Conservation (phyloP, 2,797 vertebrate species). For the Lutjanus argentimaculatus region DNA sequence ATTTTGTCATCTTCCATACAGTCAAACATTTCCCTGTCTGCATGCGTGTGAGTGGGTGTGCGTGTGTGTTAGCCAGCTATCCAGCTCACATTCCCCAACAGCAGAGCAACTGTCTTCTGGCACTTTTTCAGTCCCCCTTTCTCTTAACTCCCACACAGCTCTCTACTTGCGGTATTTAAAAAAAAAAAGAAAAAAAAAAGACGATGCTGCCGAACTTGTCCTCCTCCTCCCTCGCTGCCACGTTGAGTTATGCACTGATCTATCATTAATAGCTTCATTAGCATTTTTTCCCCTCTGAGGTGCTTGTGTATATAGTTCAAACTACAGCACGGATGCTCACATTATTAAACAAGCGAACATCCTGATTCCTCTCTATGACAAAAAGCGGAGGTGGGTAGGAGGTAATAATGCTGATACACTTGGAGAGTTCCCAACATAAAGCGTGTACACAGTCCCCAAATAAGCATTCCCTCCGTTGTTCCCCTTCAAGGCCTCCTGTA, state of each 20-base stretch:
- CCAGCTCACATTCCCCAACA: conserved; percentile 49
- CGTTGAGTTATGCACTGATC: conserved; percentile 72
- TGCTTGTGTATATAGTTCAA: conserved; percentile 60
- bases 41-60: conserved; percentile 26
- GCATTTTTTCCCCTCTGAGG: conserved; percentile 68
- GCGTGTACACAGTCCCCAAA: conserved; percentile 15
- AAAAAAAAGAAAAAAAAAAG: neutral
- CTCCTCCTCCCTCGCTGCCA: conserved; percentile 68
- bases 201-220: conserved; percentile 45
- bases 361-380: conserved; percentile 48
- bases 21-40: neutral
- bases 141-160: conserved; percentile 65
- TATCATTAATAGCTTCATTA: conserved; percentile 77
- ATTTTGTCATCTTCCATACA: conserved; percentile 25
- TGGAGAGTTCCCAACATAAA: conserved; percentile 42
- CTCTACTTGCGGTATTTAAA: neutral
- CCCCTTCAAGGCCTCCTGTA: conserved; percentile 46
- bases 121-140: conserved; percentile 56
- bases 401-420: conserved; percentile 38
- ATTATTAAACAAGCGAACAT: conserved; percentile 57
- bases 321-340: conserved; percentile 39
- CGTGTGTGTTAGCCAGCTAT: conserved; percentile 47
- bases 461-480: conserved; percentile 36
- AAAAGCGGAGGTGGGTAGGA: conserved; percentile 42
- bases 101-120: conserved; percentile 50